Evolutionary conservation across 2,113 vertebrate genomes (phyloP), one percentile per base, ranked within the genome.

Genomic region (Grus americana): DNA sequence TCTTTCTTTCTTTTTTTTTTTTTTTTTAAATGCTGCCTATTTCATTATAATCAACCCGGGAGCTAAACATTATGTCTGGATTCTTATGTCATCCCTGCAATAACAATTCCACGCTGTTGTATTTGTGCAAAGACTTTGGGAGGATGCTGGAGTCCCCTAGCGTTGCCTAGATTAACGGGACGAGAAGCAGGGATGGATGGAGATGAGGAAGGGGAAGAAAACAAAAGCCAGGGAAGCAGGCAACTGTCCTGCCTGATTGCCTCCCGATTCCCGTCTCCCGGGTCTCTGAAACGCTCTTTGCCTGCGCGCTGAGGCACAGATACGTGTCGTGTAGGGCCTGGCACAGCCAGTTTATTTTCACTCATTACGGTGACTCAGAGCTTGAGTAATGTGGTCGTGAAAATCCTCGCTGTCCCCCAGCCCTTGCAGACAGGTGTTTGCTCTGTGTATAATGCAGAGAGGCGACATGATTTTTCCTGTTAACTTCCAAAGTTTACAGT

Each of bases 121-220:
- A 10, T 44, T 55, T 7, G 80, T 6, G 4, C 16, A 21, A 11
- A 66, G 46, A 15, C 87, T 71, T 86, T 29, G 73, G 67, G 92
- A 76, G 68, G 68, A 44, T 38, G 24, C 55, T 70, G 88, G 81
- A 47, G 88, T 85, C 94, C 89, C 55, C 85, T 55, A 67, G 92
- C 21, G 76, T 79, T 36, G 65, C 79, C 40, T 16, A 11, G 47
- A 47, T 50, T 20, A 91, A 62, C 0, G 6, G 52, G 68, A 73
- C 2, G 7, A 58, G 49, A 79, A 55, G 47, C 71, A 38, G 81
- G 47, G 58, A 26, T 1, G 54, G 57, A 20, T 5, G 68, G 16
- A 34, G 49, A 36, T 3, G 2, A 18, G 32, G 10, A 30, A 36
- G 3, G 49, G 24, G 24, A 20, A 27, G 15, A 21, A 34, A 34